These are phyloP conservation scores for Catalaphyllia jardinei DNA, from an alignment of 64 coral and sea anemone species.

Conservation along the genomic window DNA sequence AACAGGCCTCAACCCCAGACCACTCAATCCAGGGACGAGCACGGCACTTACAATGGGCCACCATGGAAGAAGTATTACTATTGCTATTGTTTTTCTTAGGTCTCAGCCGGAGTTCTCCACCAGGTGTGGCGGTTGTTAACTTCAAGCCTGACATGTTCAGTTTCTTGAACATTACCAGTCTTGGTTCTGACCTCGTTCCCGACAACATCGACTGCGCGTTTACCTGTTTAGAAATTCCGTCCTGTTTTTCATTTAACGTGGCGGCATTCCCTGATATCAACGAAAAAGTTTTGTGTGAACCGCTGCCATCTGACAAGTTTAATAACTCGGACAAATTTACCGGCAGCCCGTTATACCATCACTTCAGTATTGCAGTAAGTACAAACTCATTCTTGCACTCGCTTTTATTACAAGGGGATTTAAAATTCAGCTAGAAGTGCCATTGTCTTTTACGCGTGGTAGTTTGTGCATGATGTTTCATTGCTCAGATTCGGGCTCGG, in stretches of 20 bases:
- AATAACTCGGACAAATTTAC: not conserved
- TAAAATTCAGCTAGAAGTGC: too few species aligned
- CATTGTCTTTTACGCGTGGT: too few species aligned
- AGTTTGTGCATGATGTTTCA: too few species aligned
- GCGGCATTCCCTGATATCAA: not conserved
- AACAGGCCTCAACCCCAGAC: too few species aligned
- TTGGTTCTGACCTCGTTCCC: not conserved
- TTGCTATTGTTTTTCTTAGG: too few species aligned
- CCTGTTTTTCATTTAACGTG: not conserved
- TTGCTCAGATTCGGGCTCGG: too few species aligned
- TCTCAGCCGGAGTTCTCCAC: too few species aligned
- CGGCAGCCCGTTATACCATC: not conserved
- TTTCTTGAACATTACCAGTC: not conserved
- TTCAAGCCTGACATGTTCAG: not conserved
- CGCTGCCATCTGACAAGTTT: constrained; percentile 6
- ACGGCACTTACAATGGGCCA: too few species aligned
- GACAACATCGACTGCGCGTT: not conserved
- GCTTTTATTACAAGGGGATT: too few species aligned
- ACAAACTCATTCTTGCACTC: not conserved
- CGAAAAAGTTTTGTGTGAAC: not conserved
- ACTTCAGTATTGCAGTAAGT: constrained; percentile 12
- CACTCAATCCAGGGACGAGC: too few species aligned
- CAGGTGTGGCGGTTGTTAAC: not conserved
- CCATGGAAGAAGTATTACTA: not conserved
- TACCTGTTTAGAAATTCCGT: not conserved